Base-by-base conservation (phyloP, 2,888 invertebrate species). In the Bimastos eiseni region DNA sequence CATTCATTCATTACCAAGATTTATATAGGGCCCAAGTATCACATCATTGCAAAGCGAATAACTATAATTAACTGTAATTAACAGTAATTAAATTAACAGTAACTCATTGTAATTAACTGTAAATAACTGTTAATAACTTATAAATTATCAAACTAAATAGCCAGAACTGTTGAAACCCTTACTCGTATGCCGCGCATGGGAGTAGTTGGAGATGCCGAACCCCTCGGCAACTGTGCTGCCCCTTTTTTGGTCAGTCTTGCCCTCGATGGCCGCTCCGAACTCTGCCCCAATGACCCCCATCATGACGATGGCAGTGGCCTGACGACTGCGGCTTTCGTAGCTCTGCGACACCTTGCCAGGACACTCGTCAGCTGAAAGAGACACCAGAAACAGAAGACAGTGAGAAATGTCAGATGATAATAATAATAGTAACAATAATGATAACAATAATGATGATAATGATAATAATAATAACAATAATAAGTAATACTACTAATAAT, bases 231-330 rank as follows among this genome's bases (percentile, higher is more conserved):
- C 97, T 36, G 92, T 93, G 37, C 84, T 41, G 90, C 93, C 93
- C 97, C 94, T 93, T 92, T 93, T 38, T 13, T 44, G 44, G 97
- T 96, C 92, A 97, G 96, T 94, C 91, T 94, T 93, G 92, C 92
- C 89, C 92, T 95, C 95, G 34, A 99, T 97, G 94, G 99, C 99
- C 94, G 98, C 98, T 0, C 99, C 99, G 94, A 99, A 99, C 95
- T 99, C 99, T 0, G 99, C 98, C 0, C 99, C 99, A 90, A 99
- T 98, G 0, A 99, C 99, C 0, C 99, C 99, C 84, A 99, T 95
- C 90, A 99, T 95, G 11, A 99, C 98, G 0, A 99, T 98, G 0
- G 99, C 98, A 0, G 99, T 99, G 0, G 99, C 98, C 95, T 99
- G 99, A 1, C 49, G 84, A 49, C 89, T 44, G n/a, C 90, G 90